Evolutionary conservation across 2,888 invertebrate genomes (phyloP).

Genomic region (Drosophila pseudotakahashii): DNA sequence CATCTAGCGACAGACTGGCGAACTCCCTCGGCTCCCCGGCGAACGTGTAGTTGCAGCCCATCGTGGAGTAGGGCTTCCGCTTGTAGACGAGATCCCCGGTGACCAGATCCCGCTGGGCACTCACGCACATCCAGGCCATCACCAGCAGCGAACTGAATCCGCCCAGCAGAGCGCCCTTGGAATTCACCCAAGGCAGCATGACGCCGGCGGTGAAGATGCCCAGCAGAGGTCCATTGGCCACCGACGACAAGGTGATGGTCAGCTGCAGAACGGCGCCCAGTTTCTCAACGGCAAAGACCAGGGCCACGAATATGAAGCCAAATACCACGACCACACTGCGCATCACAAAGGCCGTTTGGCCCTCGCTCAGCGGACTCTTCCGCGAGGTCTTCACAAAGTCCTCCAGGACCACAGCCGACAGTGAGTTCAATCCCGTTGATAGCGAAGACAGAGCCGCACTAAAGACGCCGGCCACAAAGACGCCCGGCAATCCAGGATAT

Average conservation of each 20-base stretch:
- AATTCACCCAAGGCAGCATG: slow-evolving; percentile 88
- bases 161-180: slow-evolving; percentile 86
- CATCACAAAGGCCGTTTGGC: slow-evolving; percentile 87
- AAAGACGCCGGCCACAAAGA: slow-evolving; percentile 95
- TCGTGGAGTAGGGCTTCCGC: slow-evolving; percentile 85
- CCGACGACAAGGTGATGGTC: slow-evolving; percentile 87
- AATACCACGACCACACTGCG: slow-evolving; percentile 88
- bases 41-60: slow-evolving; percentile 86
- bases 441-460: slow-evolving; percentile 94
- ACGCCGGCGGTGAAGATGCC: slow-evolving; percentile 89
- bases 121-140: slow-evolving; percentile 86
- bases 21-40: slow-evolving; percentile 73
- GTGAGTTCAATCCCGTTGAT: slow-evolving; percentile 91
- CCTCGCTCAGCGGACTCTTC: slow-evolving; percentile 85
- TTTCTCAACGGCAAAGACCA: slow-evolving; percentile 88
- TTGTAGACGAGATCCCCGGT: slow-evolving; percentile 85
- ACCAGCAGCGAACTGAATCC: slow-evolving; percentile 85
- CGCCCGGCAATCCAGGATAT: slow-evolving; percentile 92
- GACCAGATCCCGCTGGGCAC: slow-evolving; percentile 86
- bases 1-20: slow-evolving; percentile 70
- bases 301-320: slow-evolving; percentile 87
- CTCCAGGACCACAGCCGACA: slow-evolving; percentile 90
- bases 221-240: slow-evolving; percentile 88
- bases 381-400: slow-evolving; percentile 88
- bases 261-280: slow-evolving; percentile 90